Conservation (phyloP, 2,797 vertebrate species). For the Coregonus suidteri region DNA sequence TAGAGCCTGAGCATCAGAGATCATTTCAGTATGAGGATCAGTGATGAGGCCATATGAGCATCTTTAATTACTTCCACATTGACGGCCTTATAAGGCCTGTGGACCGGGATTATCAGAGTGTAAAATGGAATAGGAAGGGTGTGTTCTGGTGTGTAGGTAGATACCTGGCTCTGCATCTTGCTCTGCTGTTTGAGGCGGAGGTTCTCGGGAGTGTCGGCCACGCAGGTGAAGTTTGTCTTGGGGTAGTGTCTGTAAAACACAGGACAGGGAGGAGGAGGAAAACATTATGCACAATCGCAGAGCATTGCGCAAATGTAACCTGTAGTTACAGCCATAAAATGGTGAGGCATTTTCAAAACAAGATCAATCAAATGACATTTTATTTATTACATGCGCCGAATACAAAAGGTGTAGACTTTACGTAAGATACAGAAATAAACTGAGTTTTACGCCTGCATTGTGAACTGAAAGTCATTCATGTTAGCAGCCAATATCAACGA, state of each 20-base stretch:
- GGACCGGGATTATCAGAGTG: no score
- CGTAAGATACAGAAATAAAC: no score
- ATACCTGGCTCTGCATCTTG: slow-evolving; percentile 94
- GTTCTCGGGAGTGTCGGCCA: slow-evolving; percentile 97
- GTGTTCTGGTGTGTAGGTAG: background rate
- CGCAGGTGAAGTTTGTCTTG: slow-evolving; percentile 92
- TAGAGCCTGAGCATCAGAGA: background rate
- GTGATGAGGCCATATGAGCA: background rate
- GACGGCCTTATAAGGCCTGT: background rate
- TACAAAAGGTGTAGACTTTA: background rate
- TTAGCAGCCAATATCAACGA: no score
- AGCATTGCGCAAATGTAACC: no score
- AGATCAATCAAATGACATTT: no score
- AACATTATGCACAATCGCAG: no score
- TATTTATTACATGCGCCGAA: no score
- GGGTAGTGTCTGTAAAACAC: slow-evolving; percentile 91
- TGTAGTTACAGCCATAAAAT: no score
- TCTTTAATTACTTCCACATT: background rate
- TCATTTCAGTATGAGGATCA: background rate
- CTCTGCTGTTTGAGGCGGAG: slow-evolving; percentile 95
- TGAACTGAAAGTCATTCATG: no score
- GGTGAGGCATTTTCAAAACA: background rate
- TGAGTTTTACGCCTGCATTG: no score
- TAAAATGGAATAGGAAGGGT: background rate
- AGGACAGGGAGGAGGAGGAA: slow-evolving; percentile 16